phyloP scores from a whole-genome alignment of 1,140 invertebrate genomes.

The Tetragonula clypearis region DNA sequence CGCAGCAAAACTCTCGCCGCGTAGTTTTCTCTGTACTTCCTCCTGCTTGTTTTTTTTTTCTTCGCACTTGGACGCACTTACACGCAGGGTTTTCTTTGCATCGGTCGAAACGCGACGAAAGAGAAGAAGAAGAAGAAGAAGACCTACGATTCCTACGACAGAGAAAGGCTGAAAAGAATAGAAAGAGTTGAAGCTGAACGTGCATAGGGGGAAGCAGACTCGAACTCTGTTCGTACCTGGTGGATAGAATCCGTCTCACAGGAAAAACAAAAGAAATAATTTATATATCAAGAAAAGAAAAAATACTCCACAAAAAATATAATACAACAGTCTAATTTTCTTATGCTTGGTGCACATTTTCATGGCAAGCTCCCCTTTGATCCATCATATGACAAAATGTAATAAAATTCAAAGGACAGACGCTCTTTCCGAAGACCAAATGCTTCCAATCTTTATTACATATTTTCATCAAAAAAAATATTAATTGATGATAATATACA shows the following conservation, averaged over 20 bases:
- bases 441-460: too few relatives aligned
- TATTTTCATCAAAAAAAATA: too few relatives aligned
- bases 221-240: neutral
- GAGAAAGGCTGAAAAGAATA: neutral
- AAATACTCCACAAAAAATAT: neutral
- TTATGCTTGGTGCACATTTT: too few relatives aligned
- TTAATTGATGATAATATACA: too few relatives aligned
- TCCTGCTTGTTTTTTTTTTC: neutral
- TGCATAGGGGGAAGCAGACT: neutral
- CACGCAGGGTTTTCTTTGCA: slow-evolving; percentile 21
- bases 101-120: slow-evolving; percentile 22
- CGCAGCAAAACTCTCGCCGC: neutral
- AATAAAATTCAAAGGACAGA: too few relatives aligned
- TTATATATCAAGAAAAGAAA: neutral
- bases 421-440: too few relatives aligned
- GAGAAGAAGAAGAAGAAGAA: slow-evolving; percentile 11
- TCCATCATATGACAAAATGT: too few relatives aligned
- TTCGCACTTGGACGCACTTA: neutral
- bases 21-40: neutral
- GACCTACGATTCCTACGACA: slow-evolving; percentile 11
- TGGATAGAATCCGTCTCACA: neutral
- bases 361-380: too few relatives aligned
- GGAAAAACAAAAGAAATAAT: neutral
- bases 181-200: neutral
- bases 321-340: too few relatives aligned